Percentiles rank a stretch among this genome's conserved stretches.
Evolutionary conservation across 2,113 vertebrate genomes (phyloP).

Genomic region (Carassius gibelio): DNA sequence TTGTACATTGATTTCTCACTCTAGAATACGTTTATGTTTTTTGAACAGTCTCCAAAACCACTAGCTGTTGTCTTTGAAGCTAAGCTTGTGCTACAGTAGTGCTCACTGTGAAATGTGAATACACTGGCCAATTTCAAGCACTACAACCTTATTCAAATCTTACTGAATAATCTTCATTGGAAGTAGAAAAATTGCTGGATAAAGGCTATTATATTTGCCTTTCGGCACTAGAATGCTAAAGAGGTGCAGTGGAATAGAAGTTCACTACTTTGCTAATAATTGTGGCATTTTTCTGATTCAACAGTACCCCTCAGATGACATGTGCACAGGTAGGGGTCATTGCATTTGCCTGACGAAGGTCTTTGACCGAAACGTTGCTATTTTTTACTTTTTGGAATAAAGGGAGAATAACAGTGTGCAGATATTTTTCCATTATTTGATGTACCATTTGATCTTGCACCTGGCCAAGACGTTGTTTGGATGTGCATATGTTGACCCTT

Average conservation of each 20-base stretch:
- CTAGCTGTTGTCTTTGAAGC: not conserved
- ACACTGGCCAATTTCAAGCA: no score
- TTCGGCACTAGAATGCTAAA: not conserved
- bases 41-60: not conserved
- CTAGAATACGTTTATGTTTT: not conserved
- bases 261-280: not conserved
- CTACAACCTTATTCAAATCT: not conserved
- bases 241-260: not conserved
- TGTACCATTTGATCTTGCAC: no score
- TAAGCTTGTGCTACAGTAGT: not conserved
- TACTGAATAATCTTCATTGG: no score
- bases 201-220: not conserved
- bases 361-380: no score
- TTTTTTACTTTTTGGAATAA: no score
- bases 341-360: no score
- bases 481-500: no score
- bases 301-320: not conserved
- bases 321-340: not conserved
- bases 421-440: no score
- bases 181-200: not conserved
- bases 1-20: conserved; percentile 19
- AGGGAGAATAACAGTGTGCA: no score
- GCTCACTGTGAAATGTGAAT: no score
- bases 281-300: not conserved
- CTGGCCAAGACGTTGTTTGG: no score